Base-by-base conservation (phyloP, 2,888 invertebrate genomes). In the Calephelis perditalis region DNA sequence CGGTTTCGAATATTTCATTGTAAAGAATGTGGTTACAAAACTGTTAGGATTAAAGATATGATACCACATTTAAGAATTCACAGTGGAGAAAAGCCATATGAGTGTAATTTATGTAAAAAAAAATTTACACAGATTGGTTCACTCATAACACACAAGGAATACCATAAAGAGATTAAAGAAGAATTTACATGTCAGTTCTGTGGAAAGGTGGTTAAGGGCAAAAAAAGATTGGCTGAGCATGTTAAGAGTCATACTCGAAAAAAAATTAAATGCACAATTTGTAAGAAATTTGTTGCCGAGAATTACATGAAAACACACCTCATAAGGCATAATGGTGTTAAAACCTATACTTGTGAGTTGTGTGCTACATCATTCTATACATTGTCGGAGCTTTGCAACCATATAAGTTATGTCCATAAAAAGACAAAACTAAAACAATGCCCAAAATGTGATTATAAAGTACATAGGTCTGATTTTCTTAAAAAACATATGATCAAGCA, bases 361-460 rank as follows among this genome's bases (percentile, higher is more conserved):
- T 89, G 88, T 67, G 81, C 83, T 0, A 73, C 77, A 5, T 73
- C 81, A 15, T 88, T 84, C 61, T 85, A 70, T 58, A 82, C 84
- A 0, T 56, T 70, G 1, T 70, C 77, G 0, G 87, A 86, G 63
- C 71, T 88, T 0, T 74, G 76, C 8, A 84, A 81, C 55, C 88
- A 88, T 56, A 77, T 69, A 61, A 69, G 72, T 3, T 73, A 65
- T 45, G 73, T 72, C 2, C 87, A 87, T 65, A 78, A 70, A 15
- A 69, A 73, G 15, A 67, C 66, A 9, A 72, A 72, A 40, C 9
- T 43, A 7, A 78, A 72, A 44, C 70, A 73, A 47, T 88, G 87
- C 69, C 72, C 82, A 40, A 36, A 76, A 10, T 87, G 87, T 61
- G 75, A 73, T 3, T 88, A 81, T 60, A 75, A 71, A 61, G 67